Evolutionary conservation across 2,888 invertebrate genomes (phyloP).

Genomic region (Tuta absoluta): DNA sequence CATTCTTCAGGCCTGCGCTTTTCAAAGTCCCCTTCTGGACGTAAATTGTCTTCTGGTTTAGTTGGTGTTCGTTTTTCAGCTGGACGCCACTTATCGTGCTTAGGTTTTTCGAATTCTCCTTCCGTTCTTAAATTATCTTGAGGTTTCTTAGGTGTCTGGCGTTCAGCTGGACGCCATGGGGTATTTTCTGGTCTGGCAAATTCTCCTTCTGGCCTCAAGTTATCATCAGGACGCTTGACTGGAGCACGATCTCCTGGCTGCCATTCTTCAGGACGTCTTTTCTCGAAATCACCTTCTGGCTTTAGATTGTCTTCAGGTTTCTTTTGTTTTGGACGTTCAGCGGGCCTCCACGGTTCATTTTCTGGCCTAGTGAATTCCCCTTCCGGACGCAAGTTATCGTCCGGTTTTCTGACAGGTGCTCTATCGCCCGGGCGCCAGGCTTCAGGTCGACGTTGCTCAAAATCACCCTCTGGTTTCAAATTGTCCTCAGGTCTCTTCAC

Average conservation of each 20-base stretch:
- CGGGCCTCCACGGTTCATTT: slow-evolving; percentile 64
- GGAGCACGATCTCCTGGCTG: slow-evolving; percentile 74
- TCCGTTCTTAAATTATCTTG: slow-evolving; percentile 74
- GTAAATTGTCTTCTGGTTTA: slow-evolving; percentile 76
- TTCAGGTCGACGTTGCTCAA: slow-evolving; percentile 56
- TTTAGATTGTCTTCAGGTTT: slow-evolving; percentile 81
- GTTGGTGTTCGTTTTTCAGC: slow-evolving; percentile 57
- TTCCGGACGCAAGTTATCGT: slow-evolving; percentile 75
- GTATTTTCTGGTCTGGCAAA: slow-evolving; percentile 67
- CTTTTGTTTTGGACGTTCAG: slow-evolving; percentile 68
- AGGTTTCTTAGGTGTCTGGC: slow-evolving; percentile 55
- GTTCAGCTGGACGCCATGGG: slow-evolving; percentile 77
- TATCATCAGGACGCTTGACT: slow-evolving; percentile 77
- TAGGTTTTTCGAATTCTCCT: slow-evolving; percentile 73
- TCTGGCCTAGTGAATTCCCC: slow-evolving; percentile 65
- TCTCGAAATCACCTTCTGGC: slow-evolving; percentile 78
- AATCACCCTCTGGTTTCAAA: slow-evolving; percentile 79
- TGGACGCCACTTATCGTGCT: slow-evolving; percentile 60
- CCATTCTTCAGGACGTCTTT: slow-evolving; percentile 58
- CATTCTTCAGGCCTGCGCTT: slow-evolving; percentile 64
- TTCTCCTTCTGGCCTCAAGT: slow-evolving; percentile 81
- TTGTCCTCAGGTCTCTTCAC: slow-evolving; percentile 70
- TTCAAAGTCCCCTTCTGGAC: slow-evolving; percentile 79
- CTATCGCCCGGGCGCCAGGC: slow-evolving; percentile 72
- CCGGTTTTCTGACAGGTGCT: slow-evolving; percentile 71